Conservation (phyloP, 2,888 invertebrate species). For the Sinhomidia bicolor region DNA sequence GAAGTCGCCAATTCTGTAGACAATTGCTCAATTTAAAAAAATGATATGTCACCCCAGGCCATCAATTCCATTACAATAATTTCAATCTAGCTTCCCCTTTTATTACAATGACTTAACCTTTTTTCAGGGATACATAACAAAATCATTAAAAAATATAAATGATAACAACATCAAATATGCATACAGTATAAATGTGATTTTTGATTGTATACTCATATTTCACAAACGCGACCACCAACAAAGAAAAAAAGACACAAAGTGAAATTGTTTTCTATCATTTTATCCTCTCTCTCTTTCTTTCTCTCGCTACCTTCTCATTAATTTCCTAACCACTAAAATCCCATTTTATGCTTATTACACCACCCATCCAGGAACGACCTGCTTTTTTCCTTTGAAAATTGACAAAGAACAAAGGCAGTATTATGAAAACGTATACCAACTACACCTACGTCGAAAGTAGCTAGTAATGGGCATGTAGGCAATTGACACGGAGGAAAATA, state of each 20-base stretch:
- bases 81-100: constrained; percentile 57
- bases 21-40: constrained; percentile 71
- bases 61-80: constrained; percentile 78
- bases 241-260: background rate
- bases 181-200: no score
- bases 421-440: no score
- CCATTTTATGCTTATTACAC: background rate
- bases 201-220: no score
- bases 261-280: background rate
- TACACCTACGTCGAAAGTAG: no score
- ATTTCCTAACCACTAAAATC: background rate
- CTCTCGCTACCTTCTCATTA: no score
- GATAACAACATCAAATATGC: background rate
- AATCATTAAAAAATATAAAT: background rate
- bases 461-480: no score
- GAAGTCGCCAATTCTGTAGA: background rate
- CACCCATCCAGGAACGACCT: background rate
- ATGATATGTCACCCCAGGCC: constrained; percentile 77
- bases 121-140: background rate
- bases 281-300: background rate
- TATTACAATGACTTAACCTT: constrained; percentile 28
- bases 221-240: background rate
- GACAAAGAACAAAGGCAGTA: background rate
- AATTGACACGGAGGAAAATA: constrained; percentile 2
- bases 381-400: background rate